These are phyloP conservation scores for Clarias platycephalus DNA, from an alignment of 2,797 vertebrate species.

Conservation along the genomic window DNA sequence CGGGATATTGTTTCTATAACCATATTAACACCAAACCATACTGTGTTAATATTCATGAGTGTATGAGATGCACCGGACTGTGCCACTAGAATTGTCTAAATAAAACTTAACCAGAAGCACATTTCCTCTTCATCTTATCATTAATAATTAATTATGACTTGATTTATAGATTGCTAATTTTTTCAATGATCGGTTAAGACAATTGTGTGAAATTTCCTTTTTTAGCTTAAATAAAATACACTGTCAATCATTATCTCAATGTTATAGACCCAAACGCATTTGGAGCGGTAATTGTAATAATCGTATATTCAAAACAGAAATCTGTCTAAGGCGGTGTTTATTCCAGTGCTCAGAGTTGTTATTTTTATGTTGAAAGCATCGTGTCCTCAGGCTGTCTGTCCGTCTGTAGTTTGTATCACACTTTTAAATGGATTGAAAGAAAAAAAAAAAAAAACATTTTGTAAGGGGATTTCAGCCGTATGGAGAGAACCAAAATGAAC, in stretches of 20 bases:
- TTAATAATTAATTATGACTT: too few species aligned
- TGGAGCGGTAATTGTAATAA: neutral
- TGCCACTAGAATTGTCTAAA: too few species aligned
- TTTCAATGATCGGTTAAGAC: too few species aligned
- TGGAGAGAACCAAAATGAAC: neutral
- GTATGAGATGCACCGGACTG: too few species aligned
- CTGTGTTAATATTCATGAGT: too few species aligned
- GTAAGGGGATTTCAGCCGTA: neutral
- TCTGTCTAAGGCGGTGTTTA: neutral
- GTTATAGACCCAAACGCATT: neutral
- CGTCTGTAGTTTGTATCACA: neutral
- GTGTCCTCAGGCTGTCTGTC: neutral
- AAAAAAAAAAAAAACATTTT: neutral
- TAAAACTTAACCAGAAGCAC: too few species aligned
- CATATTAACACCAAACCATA: too few species aligned
- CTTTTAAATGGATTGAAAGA: neutral
- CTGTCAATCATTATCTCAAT: neutral
- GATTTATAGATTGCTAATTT: too few species aligned
- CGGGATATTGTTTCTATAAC: too few species aligned
- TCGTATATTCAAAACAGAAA: neutral
- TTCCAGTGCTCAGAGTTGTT: neutral
- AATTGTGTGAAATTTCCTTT: too few species aligned
- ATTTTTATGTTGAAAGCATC: neutral
- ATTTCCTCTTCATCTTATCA: too few species aligned
- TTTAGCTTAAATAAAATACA: neutral